A percentile compares a stretch with the other conserved stretches of the same genome.
These are phyloP conservation scores for Subanguina moxae DNA, from an alignment of 1,140 invertebrate genomes.

Conservation along the genomic window DNA sequence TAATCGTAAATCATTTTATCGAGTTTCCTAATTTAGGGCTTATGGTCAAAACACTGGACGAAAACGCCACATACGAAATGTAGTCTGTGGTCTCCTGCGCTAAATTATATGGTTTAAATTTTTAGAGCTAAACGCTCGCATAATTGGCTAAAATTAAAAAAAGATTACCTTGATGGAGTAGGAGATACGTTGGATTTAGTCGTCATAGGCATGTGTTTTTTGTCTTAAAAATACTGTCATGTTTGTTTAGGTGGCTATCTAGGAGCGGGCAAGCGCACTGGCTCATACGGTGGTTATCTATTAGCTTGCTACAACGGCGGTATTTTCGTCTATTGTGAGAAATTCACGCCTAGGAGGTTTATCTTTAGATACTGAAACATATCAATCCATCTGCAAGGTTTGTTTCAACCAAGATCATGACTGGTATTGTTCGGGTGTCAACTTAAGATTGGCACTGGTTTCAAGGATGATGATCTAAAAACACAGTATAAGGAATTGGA, in stretches of 20 bases:
- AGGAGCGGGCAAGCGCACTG: slow-evolving; percentile 88
- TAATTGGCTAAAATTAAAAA: slow-evolving; percentile 77
- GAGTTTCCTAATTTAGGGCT: slow-evolving; percentile 64
- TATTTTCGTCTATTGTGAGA: too few species aligned
- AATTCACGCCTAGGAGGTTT: too few species aligned
- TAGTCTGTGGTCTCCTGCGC: neutral
- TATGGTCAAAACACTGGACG: slow-evolving; percentile 93
- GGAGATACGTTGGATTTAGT: slow-evolving; percentile 88
- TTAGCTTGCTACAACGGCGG: slow-evolving; percentile 83
- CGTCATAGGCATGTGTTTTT: slow-evolving; percentile 71
- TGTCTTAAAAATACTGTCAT: too few species aligned
- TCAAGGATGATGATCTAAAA: slow-evolving; percentile 83
- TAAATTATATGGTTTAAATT: neutral
- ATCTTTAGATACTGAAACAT: slow-evolving; percentile 77
- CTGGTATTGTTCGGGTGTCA: neutral
- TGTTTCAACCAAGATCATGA: slow-evolving; percentile 13
- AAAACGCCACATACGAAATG: slow-evolving; percentile 93
- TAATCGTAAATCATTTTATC: neutral
- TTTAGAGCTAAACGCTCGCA: slow-evolving; percentile 77
- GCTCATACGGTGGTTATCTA: slow-evolving; percentile 89
- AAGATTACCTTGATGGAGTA: slow-evolving; percentile 90
- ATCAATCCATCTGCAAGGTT: slow-evolving; percentile 85
- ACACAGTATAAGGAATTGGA: slow-evolving; percentile 74
- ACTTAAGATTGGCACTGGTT: slow-evolving; percentile 88
- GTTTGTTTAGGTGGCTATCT: slow-evolving; percentile 71